A percentile compares a stretch with the other conserved stretches of the same genome.
phyloP scores from a whole-genome alignment of 1,140 invertebrate genomes.

The Tenebrio molitor region DNA sequence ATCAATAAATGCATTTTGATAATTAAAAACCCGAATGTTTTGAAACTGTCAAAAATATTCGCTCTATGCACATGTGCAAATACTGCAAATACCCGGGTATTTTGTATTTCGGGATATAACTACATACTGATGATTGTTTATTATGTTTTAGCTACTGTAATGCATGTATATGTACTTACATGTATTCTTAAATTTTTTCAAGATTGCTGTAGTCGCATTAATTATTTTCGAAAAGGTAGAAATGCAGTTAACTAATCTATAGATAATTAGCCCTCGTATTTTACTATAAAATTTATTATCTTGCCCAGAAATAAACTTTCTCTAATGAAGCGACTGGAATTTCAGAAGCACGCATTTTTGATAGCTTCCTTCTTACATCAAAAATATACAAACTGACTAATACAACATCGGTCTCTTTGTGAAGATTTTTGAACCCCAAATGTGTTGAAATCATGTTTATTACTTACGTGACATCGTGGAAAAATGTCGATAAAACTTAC shows the following conservation, averaged over 20 bases:
- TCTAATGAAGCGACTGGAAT: constrained; percentile 30
- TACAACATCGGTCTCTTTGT: constrained; percentile 21
- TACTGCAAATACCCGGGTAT: too few species aligned
- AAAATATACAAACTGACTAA: constrained; percentile 15
- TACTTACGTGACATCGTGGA: constrained; percentile 5
- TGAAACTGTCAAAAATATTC: too few species aligned
- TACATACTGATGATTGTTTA: too few species aligned
- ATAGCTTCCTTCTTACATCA: constrained; percentile 4
- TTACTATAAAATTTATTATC: constrained; percentile 19
- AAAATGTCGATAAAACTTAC: background rate
- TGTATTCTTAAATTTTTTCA: too few species aligned
- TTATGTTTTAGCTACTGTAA: too few species aligned
- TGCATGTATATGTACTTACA: too few species aligned
- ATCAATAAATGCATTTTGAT: too few species aligned
- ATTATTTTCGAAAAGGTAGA: constrained; percentile 11
- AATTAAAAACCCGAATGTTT: too few species aligned
- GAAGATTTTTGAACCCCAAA: constrained; percentile 5
- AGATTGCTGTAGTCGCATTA: background rate
- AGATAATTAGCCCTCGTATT: constrained; percentile 34
- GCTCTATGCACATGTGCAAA: too few species aligned
- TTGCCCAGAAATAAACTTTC: constrained; percentile 20
- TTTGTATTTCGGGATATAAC: too few species aligned
- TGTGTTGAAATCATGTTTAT: constrained; percentile 35
- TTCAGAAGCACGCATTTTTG: constrained; percentile 34
- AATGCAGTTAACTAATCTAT: constrained; percentile 4